phyloP scores from a whole-genome alignment of 2,113 vertebrate genomes.

The Oreochromis spilurus region DNA sequence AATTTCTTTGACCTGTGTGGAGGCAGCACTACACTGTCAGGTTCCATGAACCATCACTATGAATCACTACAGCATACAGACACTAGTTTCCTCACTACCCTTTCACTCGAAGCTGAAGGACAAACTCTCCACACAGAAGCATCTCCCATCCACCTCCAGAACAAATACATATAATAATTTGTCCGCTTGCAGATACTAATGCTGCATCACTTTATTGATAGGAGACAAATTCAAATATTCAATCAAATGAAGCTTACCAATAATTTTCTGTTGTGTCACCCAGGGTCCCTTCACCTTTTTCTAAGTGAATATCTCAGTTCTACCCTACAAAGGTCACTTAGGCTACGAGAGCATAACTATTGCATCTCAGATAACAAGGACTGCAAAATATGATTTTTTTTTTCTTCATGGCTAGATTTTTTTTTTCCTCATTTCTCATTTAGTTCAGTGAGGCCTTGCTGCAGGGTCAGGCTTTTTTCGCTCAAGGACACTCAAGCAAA shows the following conservation, averaged over 20 bases:
- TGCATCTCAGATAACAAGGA: not conserved
- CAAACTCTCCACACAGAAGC: not conserved
- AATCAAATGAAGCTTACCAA: not conserved
- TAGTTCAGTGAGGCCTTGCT: not conserved
- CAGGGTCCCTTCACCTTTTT: not conserved
- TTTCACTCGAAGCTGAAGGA: not conserved
- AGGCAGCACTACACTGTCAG: not conserved
- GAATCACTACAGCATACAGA: not conserved
- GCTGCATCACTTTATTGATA: not conserved
- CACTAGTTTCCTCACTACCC: not conserved
- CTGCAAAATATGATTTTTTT: not conserved
- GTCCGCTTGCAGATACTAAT: not conserved
- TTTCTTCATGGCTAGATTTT: not conserved
- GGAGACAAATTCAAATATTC: not conserved
- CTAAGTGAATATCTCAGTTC: not conserved
- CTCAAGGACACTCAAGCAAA: slow-evolving; percentile 12
- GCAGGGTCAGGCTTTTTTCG: not conserved
- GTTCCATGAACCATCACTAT: not conserved
- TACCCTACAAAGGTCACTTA: not conserved
- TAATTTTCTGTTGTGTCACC: not conserved
- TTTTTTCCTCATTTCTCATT: not conserved
- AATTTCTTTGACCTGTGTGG: not conserved
- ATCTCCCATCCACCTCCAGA: not conserved
- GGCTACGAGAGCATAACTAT: not conserved
- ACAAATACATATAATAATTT: not conserved